A percentile compares a stretch with the other conserved stretches of the same genome.
Evolutionary conservation across 2,113 vertebrate genomes (phyloP).

Genomic region (Butorides virescens): DNA sequence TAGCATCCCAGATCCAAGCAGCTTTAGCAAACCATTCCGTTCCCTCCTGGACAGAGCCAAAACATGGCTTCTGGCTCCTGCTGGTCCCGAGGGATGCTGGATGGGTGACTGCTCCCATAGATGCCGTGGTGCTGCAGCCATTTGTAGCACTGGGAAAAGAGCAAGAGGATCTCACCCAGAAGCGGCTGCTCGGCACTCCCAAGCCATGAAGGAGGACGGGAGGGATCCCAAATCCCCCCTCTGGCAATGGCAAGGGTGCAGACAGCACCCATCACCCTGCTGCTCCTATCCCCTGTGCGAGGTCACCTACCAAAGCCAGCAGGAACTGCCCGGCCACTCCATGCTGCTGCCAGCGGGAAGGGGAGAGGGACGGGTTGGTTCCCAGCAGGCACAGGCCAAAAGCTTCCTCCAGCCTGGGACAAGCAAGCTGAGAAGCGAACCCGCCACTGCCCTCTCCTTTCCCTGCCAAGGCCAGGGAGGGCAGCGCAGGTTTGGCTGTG

Average conservation of each 20-base stretch:
- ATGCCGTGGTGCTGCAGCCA: background rate
- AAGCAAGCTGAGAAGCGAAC: background rate
- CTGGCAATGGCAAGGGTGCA: rapidly evolving
- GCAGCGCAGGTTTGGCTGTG: rapidly evolving
- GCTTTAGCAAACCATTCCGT: background rate
- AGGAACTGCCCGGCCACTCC: background rate
- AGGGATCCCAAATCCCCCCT: background rate
- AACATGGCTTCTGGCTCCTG: background rate
- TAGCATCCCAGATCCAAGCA: background rate
- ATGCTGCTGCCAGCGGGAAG: background rate
- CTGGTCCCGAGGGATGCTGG: background rate
- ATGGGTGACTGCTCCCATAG: background rate
- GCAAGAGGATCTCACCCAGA: background rate
- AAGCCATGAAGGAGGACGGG: rapidly evolving
- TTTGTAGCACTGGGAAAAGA: background rate
- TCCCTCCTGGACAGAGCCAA: background rate
- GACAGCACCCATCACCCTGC: background rate
- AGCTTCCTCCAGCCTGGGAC: background rate
- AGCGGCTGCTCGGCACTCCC: background rate
- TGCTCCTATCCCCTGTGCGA: background rate
- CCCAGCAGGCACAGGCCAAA: rapidly evolving
- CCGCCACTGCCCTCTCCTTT: background rate
- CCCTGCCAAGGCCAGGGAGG: background rate
- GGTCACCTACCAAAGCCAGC: background rate
- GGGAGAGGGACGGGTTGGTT: background rate